A percentile compares a stretch with the other conserved stretches of the same genome.
Conservation (phyloP, 2,113 vertebrate genomes). For the Abramis brama region DNA sequence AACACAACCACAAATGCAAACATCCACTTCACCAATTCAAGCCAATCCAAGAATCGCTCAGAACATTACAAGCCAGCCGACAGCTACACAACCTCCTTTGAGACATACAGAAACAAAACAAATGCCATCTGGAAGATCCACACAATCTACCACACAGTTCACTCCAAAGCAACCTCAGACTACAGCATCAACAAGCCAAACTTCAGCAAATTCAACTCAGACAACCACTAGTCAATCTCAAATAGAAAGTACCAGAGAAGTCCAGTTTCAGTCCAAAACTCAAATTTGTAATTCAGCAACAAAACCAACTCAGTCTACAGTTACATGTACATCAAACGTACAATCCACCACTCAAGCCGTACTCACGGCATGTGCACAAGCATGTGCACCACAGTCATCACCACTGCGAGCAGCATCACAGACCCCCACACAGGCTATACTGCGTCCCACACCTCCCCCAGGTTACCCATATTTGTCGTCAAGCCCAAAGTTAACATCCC, state of each 20-base stretch:
- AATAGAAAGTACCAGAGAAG: conserved; percentile 31
- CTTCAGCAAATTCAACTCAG: conserved; percentile 42
- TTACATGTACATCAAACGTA: conserved; percentile 1
- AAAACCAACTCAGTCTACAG: conserved; percentile 34
- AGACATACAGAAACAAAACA: not conserved
- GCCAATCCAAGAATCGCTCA: conserved; percentile 19
- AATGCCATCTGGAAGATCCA: conserved; percentile 5
- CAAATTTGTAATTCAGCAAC: conserved; percentile 1
- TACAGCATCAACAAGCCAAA: not conserved
- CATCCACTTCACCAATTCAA: conserved; percentile 29
- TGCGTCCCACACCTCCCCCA: not conserved
- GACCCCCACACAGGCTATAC: conserved; percentile 49
- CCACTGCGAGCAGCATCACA: conserved; percentile 42
- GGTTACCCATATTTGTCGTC: conserved; percentile 43
- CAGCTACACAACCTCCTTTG: conserved; percentile 20
- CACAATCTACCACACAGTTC: conserved; percentile 29
- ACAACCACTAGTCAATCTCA: conserved; percentile 38
- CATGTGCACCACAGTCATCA: conserved; percentile 31
- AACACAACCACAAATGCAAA: conserved; percentile 49
- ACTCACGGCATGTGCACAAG: not conserved
- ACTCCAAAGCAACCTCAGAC: conserved; percentile 20
- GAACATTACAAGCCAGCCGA: conserved; percentile 22
- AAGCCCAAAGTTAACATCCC: conserved; percentile 49
- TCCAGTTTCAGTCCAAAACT: not conserved
- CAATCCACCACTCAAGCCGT: conserved; percentile 31